Percentiles rank a stretch among this genome's conserved stretches.
Conservation (phyloP, 2,888 invertebrate species). For the Caenorhabditis wallacei region DNA sequence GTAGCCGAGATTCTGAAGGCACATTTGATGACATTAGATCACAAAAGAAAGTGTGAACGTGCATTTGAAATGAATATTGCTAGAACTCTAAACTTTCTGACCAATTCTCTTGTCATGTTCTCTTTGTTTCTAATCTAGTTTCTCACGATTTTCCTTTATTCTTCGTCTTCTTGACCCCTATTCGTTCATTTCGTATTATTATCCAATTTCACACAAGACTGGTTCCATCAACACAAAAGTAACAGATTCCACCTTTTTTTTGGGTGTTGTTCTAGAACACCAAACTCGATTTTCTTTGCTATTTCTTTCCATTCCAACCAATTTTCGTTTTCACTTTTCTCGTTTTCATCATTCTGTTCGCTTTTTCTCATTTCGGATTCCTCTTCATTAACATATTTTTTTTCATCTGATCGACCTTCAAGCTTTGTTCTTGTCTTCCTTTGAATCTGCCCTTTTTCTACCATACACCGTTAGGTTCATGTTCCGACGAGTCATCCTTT, state of each 20-base stretch:
- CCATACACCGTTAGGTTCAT: background rate
- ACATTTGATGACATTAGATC: too few relatives aligned
- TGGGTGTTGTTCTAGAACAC: slow-evolving; percentile 37
- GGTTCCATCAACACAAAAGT: slow-evolving; percentile 47
- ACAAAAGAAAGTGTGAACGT: too few relatives aligned
- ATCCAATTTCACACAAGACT: slow-evolving; percentile 54
- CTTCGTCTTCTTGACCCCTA: slow-evolving; percentile 19
- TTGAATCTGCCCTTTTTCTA: background rate
- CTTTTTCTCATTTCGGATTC: slow-evolving; percentile 21
- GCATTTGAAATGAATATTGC: too few relatives aligned
- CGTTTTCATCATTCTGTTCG: slow-evolving; percentile 17
- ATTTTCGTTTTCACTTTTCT: slow-evolving; percentile 39
- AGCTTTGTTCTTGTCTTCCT: slow-evolving; percentile 4
- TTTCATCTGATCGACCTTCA: slow-evolving; percentile 8
- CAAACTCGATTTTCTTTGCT: slow-evolving; percentile 37
- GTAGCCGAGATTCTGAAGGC: too few relatives aligned
- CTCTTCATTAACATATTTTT: slow-evolving; percentile 34
- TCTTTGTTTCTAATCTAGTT: slow-evolving; percentile 3
- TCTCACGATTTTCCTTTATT: background rate
- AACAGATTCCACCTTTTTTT: slow-evolving; percentile 37
- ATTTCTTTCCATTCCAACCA: slow-evolving; percentile 20
- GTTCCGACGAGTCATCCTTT: background rate
- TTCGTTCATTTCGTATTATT: slow-evolving; percentile 37
- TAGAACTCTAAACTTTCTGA: background rate
- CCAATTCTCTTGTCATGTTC: background rate